Evolutionary conservation across 2,888 invertebrate species (phyloP).

Genomic region (Plagodis pulveraria): DNA sequence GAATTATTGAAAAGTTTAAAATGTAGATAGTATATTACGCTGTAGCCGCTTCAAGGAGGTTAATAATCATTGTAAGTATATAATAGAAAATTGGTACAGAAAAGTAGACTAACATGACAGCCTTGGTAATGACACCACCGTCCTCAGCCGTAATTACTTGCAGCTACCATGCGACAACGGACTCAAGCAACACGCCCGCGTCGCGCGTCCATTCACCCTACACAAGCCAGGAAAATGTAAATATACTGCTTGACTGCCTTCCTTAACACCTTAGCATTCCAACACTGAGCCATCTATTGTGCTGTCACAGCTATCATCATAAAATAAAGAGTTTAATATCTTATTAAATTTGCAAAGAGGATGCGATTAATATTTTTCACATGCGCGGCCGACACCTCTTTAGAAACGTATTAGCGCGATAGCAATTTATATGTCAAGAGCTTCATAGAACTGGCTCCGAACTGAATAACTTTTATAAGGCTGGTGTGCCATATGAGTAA

Average conservation of each 20-base stretch:
- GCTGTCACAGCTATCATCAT: slow-evolving; percentile 54
- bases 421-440: slow-evolving; percentile 54
- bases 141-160: slow-evolving; percentile 24
- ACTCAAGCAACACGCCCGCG: not conserved
- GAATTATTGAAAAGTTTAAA: no score
- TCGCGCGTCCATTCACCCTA: slow-evolving; percentile 22
- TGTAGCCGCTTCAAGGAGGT: no score
- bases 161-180: slow-evolving; percentile 5
- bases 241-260: slow-evolving; percentile 28
- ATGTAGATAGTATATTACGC: no score
- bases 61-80: not conserved
- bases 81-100: slow-evolving; percentile 12
- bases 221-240: slow-evolving; percentile 1
- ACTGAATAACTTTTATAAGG: slow-evolving; percentile 37
- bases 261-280: slow-evolving; percentile 34
- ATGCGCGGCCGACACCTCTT: slow-evolving; percentile 42
- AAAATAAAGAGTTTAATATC: slow-evolving; percentile 43
- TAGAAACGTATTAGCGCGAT: slow-evolving; percentile 49
- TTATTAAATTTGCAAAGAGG: slow-evolving; percentile 50
- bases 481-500: slow-evolving; percentile 4
- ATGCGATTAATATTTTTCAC: slow-evolving; percentile 64
- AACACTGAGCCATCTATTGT: slow-evolving; percentile 47
- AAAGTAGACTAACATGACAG: slow-evolving; percentile 23
- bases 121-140: slow-evolving; percentile 27
- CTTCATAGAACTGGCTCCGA: slow-evolving; percentile 35